Conservation (phyloP, 37 sponge, comb jelly and placozoan genomes). For the Crambe crambe region DNA sequence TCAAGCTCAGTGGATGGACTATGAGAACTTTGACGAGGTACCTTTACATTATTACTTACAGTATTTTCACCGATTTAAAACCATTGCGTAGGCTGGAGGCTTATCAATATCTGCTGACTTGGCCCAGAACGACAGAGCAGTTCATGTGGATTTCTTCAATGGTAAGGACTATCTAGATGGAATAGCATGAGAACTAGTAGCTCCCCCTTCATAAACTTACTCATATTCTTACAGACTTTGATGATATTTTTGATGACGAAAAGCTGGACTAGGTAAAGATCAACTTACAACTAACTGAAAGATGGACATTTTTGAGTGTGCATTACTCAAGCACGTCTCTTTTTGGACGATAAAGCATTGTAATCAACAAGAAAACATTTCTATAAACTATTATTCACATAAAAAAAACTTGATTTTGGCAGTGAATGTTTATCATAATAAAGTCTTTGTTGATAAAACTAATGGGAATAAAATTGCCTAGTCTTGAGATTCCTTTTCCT, state of each 20-base stretch:
- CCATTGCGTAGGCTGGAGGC: constrained; percentile 14
- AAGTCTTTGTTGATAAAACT: too few relatives aligned
- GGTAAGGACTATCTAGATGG: background rate
- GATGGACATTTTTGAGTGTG: too few relatives aligned
- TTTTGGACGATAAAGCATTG: too few relatives aligned
- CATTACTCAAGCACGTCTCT: too few relatives aligned
- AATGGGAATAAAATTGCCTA: too few relatives aligned
- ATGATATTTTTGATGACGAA: constrained; percentile 61
- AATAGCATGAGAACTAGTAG: background rate
- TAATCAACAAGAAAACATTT: too few relatives aligned
- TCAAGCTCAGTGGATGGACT: constrained; percentile 14
- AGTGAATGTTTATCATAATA: too few relatives aligned
- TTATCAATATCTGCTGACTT: constrained; percentile 44
- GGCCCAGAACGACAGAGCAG: constrained; percentile 57
- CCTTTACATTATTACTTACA: background rate
- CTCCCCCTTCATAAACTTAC: background rate
- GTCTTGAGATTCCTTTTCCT: too few relatives aligned
- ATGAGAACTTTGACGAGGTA: constrained; percentile 16
- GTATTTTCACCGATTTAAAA: background rate
- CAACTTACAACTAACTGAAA: background rate
- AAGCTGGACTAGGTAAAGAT: constrained; percentile 28
- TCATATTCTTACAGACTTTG: constrained; percentile 35
- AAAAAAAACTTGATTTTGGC: too few relatives aligned
- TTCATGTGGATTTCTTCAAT: constrained; percentile 57
- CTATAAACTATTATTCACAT: too few relatives aligned